Base-by-base conservation (phyloP, 1,140 invertebrate genomes). In the Lethrus apterus region DNA sequence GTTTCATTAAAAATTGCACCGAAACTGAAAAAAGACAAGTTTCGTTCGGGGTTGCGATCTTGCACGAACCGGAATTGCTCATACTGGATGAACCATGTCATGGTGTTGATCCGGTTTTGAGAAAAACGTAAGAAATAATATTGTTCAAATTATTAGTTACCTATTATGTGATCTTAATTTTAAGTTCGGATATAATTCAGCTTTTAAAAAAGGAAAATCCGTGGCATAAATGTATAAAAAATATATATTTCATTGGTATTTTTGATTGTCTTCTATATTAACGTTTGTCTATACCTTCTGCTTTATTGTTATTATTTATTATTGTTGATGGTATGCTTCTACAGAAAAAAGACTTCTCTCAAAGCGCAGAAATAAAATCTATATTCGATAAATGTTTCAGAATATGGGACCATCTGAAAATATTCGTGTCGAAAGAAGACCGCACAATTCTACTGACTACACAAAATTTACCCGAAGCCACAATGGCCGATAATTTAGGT, bases 401-500 rank as follows among this genome's bases (percentile, higher is more conserved):
- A 60, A 93, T 95, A 57, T 95, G 90, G 90, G 86, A 89, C 54
- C 89, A 94, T 62, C 70, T 94, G 56, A 80, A 91, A 14, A 80
- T 84, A 59, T 84, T 94, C 51, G 86, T 87, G 52, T 79, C 79
- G 68, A 82, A 82, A 42, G 79, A 82, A 17, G 78, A 81, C 56
- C 91, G 87, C 60, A 94, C 90, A 4, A 86, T 95, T 48, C 91
- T 95, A 52, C 89, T 94, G 53, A 94, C 91, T 2, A 94, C 91
- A 13, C 90, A 94, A 74, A 94, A 93, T 58, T 92, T 93, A 50
- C 89, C 93, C 67, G 91, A 95, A 66, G 91, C 91, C 0, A 70
- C 86, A 54, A 86, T 92, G 70, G 89, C 89, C 24, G 80, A 90
- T 64, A 82, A 81, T 61, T 87, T 91, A n/a, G 47, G 47, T 3